These are phyloP conservation scores for Ahaetulla prasina DNA, from an alignment of 2,113 vertebrate genomes.

Conservation along the genomic window DNA sequence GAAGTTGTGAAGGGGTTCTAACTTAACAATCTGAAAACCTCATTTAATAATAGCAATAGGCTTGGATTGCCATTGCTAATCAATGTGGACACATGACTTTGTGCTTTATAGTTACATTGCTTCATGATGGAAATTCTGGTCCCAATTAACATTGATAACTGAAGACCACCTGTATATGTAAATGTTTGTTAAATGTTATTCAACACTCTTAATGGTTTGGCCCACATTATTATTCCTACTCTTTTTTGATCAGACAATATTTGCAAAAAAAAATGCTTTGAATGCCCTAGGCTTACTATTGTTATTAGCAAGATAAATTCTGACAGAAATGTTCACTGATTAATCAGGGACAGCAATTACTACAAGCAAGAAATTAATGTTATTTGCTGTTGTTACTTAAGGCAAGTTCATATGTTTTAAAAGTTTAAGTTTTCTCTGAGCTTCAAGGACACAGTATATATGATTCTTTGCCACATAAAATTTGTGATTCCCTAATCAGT, in stretches of 20 bases:
- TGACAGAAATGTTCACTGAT: conserved; percentile 60
- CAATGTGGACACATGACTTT: not conserved
- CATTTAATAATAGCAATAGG: not conserved
- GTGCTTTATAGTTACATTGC: not conserved
- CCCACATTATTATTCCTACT: conserved; percentile 57
- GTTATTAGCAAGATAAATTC: conserved; percentile 54
- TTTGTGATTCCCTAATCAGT: not conserved
- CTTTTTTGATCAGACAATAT: conserved; percentile 58
- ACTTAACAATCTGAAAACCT: not conserved
- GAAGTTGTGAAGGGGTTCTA: not conserved
- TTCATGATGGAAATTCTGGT: not conserved
- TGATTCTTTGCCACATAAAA: not conserved
- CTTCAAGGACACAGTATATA: not conserved
- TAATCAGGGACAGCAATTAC: conserved; percentile 54
- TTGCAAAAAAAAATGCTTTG: conserved; percentile 60
- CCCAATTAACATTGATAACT: not conserved
- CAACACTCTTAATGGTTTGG: conserved; percentile 66
- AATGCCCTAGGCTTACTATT: conserved; percentile 44
- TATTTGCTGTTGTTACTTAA: conserved; percentile 40
- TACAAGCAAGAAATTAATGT: conserved; percentile 55
- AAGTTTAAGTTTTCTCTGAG: not conserved
- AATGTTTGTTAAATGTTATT: not conserved
- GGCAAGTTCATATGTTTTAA: not conserved
- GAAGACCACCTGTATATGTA: not conserved
- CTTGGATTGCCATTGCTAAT: not conserved